Percentiles rank a stretch among this genome's conserved stretches.
phyloP scores from a whole-genome alignment of 1,140 invertebrate genomes.

The Linepithema humile region DNA sequence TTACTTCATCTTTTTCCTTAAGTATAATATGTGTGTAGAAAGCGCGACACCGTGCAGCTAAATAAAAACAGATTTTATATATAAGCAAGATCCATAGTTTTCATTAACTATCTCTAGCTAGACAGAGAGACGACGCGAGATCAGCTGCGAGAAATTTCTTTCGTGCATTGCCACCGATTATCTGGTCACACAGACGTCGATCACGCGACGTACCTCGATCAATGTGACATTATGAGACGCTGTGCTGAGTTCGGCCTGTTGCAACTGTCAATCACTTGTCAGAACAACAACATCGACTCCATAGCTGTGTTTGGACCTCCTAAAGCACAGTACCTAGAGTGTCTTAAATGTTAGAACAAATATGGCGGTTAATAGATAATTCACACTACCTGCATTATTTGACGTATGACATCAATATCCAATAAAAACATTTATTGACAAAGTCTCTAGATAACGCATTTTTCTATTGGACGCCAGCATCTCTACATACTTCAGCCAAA shows the following conservation, averaged over 20 bases:
- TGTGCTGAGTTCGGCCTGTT: no score
- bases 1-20: no score
- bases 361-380: no score
- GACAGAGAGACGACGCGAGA: neutral
- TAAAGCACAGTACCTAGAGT: no score
- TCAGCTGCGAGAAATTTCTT: neutral
- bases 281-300: conserved; percentile 40
- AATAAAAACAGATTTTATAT: neutral
- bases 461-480: no score
- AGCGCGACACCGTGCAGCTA: no score
- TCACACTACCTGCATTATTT: no score
- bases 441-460: no score
- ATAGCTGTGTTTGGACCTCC: conserved; percentile 34
- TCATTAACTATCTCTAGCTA: neutral
- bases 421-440: no score
- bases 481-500: no score
- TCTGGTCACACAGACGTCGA: neutral
- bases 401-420: no score
- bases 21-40: neutral
- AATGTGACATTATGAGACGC: neutral
- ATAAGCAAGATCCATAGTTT: neutral
- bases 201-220: neutral
- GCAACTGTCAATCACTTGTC: neutral
- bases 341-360: no score
- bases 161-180: neutral